These are phyloP conservation scores for Apus apus DNA, from an alignment of 2,113 vertebrate genomes.

Conservation along the genomic window DNA sequence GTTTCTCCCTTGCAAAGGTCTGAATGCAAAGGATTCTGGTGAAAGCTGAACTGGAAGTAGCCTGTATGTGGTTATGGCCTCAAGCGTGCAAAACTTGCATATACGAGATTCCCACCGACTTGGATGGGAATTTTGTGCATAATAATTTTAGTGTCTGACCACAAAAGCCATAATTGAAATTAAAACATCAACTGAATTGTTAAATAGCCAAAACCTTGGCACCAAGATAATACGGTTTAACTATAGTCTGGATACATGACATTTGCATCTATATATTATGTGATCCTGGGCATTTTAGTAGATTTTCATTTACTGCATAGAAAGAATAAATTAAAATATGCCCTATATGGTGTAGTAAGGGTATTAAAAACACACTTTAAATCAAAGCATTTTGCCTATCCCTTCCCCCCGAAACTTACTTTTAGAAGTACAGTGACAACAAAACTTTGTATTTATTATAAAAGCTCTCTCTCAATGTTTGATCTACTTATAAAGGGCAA, in stretches of 20 bases:
- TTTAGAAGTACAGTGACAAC: slow-evolving; percentile 27
- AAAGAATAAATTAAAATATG: slow-evolving; percentile 33
- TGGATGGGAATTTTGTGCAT: slow-evolving; percentile 49
- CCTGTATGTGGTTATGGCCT: slow-evolving; percentile 28
- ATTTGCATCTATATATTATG: slow-evolving; percentile 3
- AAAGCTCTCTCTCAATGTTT: slow-evolving; percentile 45
- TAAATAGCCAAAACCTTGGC: slow-evolving; percentile 57
- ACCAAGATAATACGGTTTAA: slow-evolving; percentile 29
- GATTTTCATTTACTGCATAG: slow-evolving; percentile 39
- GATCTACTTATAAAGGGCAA: slow-evolving; percentile 44
- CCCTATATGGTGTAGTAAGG: neutral
- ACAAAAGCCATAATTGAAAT: slow-evolving; percentile 64
- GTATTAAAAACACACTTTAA: slow-evolving; percentile 22
- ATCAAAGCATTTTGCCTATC: neutral
- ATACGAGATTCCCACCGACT: slow-evolving; percentile 29
- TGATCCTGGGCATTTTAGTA: neutral
- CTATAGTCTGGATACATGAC: neutral
- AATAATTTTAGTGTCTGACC: slow-evolving; percentile 48
- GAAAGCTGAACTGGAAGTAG: neutral
- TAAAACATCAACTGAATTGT: slow-evolving; percentile 48
- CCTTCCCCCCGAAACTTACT: neutral
- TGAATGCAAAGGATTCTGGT: neutral
- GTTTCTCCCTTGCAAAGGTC: neutral
- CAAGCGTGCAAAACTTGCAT: slow-evolving; percentile 6
- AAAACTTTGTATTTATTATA: neutral